A percentile compares a stretch with the other conserved stretches of the same genome.
These are phyloP conservation scores for Drosophila algonquin DNA, from an alignment of 2,888 invertebrate species.

Conservation along the genomic window DNA sequence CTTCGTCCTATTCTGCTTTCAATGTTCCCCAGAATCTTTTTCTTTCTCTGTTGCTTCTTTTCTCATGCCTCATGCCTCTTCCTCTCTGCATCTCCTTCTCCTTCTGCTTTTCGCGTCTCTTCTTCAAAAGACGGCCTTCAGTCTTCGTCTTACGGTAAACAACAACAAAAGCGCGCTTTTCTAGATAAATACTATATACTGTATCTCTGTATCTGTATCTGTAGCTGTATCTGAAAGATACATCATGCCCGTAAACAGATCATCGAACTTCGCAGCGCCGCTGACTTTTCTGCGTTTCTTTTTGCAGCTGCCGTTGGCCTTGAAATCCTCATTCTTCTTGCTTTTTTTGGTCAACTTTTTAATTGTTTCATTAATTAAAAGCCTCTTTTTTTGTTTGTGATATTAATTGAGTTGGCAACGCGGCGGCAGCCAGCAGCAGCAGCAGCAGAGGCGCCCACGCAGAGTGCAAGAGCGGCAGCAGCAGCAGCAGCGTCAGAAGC, in stretches of 20 bases:
- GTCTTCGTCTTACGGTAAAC: slow-evolving; percentile 59
- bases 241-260: slow-evolving; percentile 81
- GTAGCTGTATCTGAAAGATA: slow-evolving; percentile 65
- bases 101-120: background rate
- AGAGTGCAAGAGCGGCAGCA: slow-evolving; percentile 30
- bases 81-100: slow-evolving; percentile 17
- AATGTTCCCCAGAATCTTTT: too few relatives aligned
- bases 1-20: background rate
- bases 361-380: slow-evolving; percentile 74
- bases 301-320: slow-evolving; percentile 59
- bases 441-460: slow-evolving; percentile 69
- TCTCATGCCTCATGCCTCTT: background rate
- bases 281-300: slow-evolving; percentile 19
- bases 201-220: too few relatives aligned
- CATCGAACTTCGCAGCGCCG: slow-evolving; percentile 76
- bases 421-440: slow-evolving; percentile 33
- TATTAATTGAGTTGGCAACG: slow-evolving; percentile 76
- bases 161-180: slow-evolving; percentile 52
- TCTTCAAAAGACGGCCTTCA: slow-evolving; percentile 22
- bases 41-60: background rate
- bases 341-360: slow-evolving; percentile 55
- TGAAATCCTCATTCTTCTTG: slow-evolving; percentile 50
- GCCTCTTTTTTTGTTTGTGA: slow-evolving; percentile 39
- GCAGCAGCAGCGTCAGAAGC: slow-evolving; percentile 25
- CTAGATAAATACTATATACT: slow-evolving; percentile 55